These are phyloP conservation scores for Lepidothrix coronata DNA, from an alignment of 2,113 vertebrate species.

Conservation along the genomic window DNA sequence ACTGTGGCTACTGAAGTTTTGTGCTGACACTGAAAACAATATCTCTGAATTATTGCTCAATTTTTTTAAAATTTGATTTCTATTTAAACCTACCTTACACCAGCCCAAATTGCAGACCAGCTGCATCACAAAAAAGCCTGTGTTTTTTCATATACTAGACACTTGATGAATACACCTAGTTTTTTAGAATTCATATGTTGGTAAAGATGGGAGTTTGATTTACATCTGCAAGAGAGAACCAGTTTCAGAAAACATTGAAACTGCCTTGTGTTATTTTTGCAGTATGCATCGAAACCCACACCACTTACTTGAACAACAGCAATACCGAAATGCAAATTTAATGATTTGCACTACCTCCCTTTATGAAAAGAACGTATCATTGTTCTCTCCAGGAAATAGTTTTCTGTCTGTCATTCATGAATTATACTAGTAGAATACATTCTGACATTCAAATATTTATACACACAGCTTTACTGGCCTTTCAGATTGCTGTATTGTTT, in stretches of 20 bases:
- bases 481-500: background rate
- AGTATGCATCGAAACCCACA: background rate
- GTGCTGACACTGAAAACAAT: background rate
- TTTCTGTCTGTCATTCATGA: background rate
- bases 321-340: constrained; percentile 12
- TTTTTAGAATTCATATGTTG: background rate
- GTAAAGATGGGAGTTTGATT: background rate
- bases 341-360: background rate
- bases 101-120: background rate
- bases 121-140: background rate
- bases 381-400: background rate
- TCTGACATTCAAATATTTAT: background rate
- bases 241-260: background rate
- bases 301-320: background rate
- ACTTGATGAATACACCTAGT: background rate
- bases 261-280: background rate
- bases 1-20: background rate
- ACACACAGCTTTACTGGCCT: background rate
- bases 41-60: background rate
- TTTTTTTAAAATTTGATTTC: background rate
- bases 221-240: background rate
- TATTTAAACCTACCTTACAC: background rate
- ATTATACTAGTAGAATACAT: background rate
- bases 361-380: background rate
- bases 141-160: background rate